Base-by-base conservation (phyloP, 2,888 invertebrate species). In the Andrena chrysosceles region DNA sequence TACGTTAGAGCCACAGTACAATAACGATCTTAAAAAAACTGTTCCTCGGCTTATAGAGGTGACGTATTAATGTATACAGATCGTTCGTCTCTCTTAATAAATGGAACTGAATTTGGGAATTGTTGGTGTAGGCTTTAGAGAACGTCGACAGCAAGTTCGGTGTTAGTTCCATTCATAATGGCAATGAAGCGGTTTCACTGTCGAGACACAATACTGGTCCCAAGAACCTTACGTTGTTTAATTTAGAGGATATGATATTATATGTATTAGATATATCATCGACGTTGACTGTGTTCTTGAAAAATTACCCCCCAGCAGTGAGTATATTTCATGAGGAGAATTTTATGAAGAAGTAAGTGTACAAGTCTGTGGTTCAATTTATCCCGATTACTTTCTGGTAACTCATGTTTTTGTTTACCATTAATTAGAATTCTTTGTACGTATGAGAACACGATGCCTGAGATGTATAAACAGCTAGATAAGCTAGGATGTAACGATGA, bases 401-500 rank as follows among this genome's bases (percentile, higher is more conserved):
- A 67, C 54, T 8, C 5, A 31, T 52, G 62, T 33, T 42, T 8
- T 35, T 63, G 7, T 66, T 60, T 29, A 7, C 23, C 8, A 10
- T 62, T 69, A 29, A 52, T 33, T 94, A 97, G 97, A 93, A 95
- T 98, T 93, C 96, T 97, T 84, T 95, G 95, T 83, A 95, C 97
- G 84, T 98, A 98, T 93, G 97, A 97, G 87, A 95, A 95, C 87
- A 96, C 97, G 5, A 95, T 98, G 85, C 96, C 97, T 16, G 95
- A 95, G 86, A 92, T 98, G 78, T 97, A 97, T 91, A 96, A 96
- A 90, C 95, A 95, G 83, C 92, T 97, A 31, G 94, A 95, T 67
- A 93, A 94, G 72, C 87, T 95, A 2, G 94, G 94, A 35, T 82
- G 77, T 48, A 89, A 91, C 0, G 94, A 95, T n/a, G 93, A 93